These are phyloP conservation scores for Diorhabda elongata DNA, from an alignment of 1,140 invertebrate genomes.

Conservation along the genomic window DNA sequence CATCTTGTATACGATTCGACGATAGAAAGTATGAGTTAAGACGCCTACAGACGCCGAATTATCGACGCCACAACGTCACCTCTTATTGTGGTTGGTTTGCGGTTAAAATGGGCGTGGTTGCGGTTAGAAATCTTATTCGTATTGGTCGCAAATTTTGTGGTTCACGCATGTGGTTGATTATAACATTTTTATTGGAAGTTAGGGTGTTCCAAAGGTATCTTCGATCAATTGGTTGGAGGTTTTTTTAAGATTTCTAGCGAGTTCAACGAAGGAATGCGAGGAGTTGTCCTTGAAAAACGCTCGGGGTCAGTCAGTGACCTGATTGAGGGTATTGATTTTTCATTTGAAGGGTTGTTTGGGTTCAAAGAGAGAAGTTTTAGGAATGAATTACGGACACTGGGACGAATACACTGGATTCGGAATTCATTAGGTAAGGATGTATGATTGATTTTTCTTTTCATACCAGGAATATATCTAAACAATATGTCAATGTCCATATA, in stretches of 20 bases:
- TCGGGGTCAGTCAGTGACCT: constrained; percentile 12
- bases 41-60: constrained; percentile 38
- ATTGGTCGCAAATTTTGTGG: constrained; percentile 48
- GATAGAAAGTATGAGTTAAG: constrained; percentile 32
- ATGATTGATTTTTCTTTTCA: too few species aligned
- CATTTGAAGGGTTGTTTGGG: constrained; percentile 6
- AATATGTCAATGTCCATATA: too few species aligned
- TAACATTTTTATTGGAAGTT: constrained; percentile 47
- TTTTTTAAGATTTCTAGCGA: constrained; percentile 5
- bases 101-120: constrained; percentile 49
- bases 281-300: neutral
- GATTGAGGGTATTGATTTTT: constrained; percentile 13
- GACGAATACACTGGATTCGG: too few species aligned
- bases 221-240: constrained; percentile 8
- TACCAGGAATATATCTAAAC: too few species aligned
- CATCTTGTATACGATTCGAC: constrained; percentile 16
- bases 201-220: constrained; percentile 8
- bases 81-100: constrained; percentile 52
- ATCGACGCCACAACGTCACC: constrained; percentile 46
- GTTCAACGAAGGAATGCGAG: constrained; percentile 3
- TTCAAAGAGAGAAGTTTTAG: neutral
- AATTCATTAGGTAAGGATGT: too few species aligned
- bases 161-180: constrained; percentile 50
- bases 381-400: too few species aligned
- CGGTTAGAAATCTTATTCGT: constrained; percentile 42